Conservation (phyloP, 2,888 invertebrate species). For the Sesia bembeciformis region DNA sequence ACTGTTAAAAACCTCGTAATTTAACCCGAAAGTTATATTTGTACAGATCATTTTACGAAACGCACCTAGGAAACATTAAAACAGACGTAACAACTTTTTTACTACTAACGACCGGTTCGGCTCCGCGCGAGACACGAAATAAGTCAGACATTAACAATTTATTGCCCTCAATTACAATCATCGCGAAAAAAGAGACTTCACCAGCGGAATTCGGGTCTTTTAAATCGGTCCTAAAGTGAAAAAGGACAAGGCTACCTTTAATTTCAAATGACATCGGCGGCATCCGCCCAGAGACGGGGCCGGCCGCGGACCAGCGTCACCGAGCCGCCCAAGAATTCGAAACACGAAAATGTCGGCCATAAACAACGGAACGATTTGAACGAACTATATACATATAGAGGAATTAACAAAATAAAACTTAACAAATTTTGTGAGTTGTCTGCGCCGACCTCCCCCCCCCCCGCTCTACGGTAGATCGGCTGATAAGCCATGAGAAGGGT, state of each 20-base stretch:
- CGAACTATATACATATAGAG: constrained; percentile 37
- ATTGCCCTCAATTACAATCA: constrained; percentile 67
- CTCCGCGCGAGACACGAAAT: constrained; percentile 38
- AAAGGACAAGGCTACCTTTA: constrained; percentile 54
- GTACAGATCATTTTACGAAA: constrained; percentile 40
- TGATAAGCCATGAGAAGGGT: constrained; percentile 67
- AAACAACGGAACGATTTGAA: constrained; percentile 72
- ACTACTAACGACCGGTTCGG: constrained; percentile 42
- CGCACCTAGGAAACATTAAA: constrained; percentile 48
- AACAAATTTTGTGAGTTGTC: constrained; percentile 63
- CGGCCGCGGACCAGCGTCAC: constrained; percentile 21
- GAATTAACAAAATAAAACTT: constrained; percentile 58
- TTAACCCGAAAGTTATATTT: constrained; percentile 36
- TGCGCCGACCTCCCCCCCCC: constrained; percentile 25
- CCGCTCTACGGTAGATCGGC: constrained; percentile 40
- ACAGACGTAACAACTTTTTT: constrained; percentile 40
- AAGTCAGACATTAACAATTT: constrained; percentile 60
- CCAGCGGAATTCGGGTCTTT: constrained; percentile 52
- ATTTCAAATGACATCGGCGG: constrained; percentile 65
- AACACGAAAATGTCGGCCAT: constrained; percentile 72
- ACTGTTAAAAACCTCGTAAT: constrained; percentile 40
- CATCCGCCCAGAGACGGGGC: constrained; percentile 35
- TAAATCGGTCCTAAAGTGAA: constrained; percentile 51
- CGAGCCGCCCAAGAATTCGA: constrained; percentile 48
- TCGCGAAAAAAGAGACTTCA: constrained; percentile 53